Percentiles rank a stretch among this genome's conserved stretches.
phyloP scores from a whole-genome alignment of 2,888 invertebrate genomes.

The Cantharis flavilabris region DNA sequence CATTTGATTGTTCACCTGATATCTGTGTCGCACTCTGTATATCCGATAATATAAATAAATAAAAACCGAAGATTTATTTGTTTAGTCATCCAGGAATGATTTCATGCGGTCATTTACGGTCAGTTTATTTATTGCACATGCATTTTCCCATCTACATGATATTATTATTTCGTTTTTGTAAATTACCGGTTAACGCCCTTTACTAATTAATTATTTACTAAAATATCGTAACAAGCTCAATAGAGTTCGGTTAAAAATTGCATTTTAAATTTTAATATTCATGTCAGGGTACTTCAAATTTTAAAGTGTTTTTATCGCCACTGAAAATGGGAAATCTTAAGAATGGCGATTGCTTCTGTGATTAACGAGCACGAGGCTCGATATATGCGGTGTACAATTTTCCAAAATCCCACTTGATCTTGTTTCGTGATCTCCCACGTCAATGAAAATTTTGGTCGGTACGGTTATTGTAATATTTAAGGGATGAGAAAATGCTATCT shows the following conservation, averaged over 20 bases:
- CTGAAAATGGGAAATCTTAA: background rate
- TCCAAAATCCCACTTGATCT: background rate
- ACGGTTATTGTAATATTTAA: background rate
- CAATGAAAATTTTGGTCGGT: background rate
- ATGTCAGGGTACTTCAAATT: background rate
- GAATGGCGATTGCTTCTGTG: background rate
- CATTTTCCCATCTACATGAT: background rate
- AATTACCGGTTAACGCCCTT: background rate
- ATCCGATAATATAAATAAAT: background rate
- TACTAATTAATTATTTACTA: background rate
- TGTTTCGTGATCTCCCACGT: background rate
- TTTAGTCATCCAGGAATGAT: background rate
- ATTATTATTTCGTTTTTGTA: background rate
- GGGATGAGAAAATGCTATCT: background rate
- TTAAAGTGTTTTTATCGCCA: background rate
- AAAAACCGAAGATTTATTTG: background rate
- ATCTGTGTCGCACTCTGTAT: background rate
- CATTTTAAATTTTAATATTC: background rate
- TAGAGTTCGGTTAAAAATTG: background rate
- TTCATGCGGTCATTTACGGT: background rate
- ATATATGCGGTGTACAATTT: background rate
- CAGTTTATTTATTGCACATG: background rate
- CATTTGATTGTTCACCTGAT: background rate
- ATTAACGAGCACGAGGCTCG: background rate
- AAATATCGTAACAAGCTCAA: background rate